A percentile compares a stretch with the other conserved stretches of the same genome.
Evolutionary conservation across 1,140 invertebrate species (phyloP).

Genomic region (Coenobita brevimanus): DNA sequence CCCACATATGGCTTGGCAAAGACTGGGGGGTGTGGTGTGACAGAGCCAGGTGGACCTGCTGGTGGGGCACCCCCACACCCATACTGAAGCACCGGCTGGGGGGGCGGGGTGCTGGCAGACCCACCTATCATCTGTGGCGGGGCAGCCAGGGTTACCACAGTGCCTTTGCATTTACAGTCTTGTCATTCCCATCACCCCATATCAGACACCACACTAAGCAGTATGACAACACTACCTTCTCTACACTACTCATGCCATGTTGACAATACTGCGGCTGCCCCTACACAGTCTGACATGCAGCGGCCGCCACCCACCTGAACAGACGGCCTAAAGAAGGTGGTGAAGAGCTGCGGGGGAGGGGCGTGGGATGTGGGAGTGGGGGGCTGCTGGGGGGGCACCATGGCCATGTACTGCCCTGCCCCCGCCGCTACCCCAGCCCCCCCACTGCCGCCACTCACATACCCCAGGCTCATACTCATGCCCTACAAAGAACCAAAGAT

Average conservation of each 20-base stretch:
- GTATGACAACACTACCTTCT: neutral
- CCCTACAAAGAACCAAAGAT: constrained; percentile 65
- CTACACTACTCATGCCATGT: constrained; percentile 35
- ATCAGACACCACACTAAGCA: no score
- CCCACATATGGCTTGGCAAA: constrained; percentile 62
- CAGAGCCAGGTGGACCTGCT: constrained; percentile 50
- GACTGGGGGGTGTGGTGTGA: constrained; percentile 57
- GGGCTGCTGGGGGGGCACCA: constrained; percentile 63
- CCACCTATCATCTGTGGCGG: constrained; percentile 57
- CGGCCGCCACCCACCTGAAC: constrained; percentile 55
- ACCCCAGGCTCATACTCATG: constrained; percentile 61
- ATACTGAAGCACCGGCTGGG: constrained; percentile 52
- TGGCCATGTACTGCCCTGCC: constrained; percentile 63
- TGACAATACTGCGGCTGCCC: constrained; percentile 18
- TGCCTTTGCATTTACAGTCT: neutral
- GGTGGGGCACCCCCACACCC: constrained; percentile 45
- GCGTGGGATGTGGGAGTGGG: constrained; percentile 64
- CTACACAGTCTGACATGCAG: constrained; percentile 45
- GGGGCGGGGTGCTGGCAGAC: constrained; percentile 55
- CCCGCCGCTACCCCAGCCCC: constrained; percentile 55
- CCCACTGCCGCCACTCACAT: constrained; percentile 62
- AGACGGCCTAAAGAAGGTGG: constrained; percentile 65
- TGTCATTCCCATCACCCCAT: no score
- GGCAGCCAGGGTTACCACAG: constrained; percentile 14
- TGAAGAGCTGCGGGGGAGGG: constrained; percentile 66